A percentile compares a stretch with the other conserved stretches of the same genome.
Evolutionary conservation across 1,140 invertebrate genomes (phyloP).

Genomic region (Delia radicum): DNA sequence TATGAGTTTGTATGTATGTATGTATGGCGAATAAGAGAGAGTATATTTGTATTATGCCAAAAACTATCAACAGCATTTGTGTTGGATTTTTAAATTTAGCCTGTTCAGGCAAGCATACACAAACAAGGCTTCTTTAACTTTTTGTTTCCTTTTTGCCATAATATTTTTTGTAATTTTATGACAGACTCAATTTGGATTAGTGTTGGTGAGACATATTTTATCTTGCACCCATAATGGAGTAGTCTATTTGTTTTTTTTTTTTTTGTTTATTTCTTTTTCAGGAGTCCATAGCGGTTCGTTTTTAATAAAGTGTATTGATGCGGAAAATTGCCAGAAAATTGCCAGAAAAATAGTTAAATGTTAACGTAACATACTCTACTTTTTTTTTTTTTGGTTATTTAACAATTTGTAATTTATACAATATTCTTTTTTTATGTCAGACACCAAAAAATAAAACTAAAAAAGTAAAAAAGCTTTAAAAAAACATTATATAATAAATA

Average conservation of each 20-base stretch:
- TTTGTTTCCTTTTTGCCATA: no score
- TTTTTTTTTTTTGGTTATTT: background rate
- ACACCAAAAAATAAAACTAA: no score
- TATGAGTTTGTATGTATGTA: no score
- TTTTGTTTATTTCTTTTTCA: background rate
- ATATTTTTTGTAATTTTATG: conserved; percentile 2
- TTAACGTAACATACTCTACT: background rate
- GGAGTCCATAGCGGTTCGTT: no score
- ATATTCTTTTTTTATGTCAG: no score
- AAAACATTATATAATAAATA: no score
- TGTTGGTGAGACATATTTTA: background rate
- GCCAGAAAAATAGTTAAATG: no score
- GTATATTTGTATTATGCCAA: background rate
- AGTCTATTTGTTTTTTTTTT: background rate
- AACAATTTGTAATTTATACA: background rate
- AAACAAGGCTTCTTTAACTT: background rate
- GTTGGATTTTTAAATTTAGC: background rate
- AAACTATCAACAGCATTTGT: conserved; percentile 16
- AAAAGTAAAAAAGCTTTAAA: no score
- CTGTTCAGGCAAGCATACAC: background rate
- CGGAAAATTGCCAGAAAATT: conserved; percentile 20
- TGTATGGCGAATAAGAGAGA: background rate
- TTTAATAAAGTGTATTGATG: conserved; percentile 10
- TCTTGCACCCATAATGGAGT: background rate
- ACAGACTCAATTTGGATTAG: conserved; percentile 4